These are phyloP conservation scores for Chrysolophus pictus DNA, from an alignment of 2,797 vertebrate genomes.

Conservation along the genomic window DNA sequence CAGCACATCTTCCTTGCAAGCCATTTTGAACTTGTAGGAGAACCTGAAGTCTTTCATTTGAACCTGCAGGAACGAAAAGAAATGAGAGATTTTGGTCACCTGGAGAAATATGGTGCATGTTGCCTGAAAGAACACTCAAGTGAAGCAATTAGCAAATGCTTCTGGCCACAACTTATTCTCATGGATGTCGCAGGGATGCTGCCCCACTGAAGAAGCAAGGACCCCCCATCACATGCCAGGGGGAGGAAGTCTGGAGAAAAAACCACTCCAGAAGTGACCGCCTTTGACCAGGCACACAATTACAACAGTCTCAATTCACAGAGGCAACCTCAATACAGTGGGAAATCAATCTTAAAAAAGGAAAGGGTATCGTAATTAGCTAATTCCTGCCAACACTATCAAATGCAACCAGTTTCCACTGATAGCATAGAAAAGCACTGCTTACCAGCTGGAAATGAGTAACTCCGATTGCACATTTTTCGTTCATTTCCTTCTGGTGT, in stretches of 20 bases:
- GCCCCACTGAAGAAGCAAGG: neutral
- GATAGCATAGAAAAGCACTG: neutral
- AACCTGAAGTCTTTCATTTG: constrained; percentile 99
- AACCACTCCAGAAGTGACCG: neutral
- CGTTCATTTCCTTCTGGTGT: constrained; percentile 98
- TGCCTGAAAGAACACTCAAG: neutral
- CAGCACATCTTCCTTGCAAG: constrained; percentile 97
- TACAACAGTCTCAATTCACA: neutral
- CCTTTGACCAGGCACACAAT: neutral
- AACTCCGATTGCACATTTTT: constrained; percentile 93
- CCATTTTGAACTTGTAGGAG: constrained; percentile 99
- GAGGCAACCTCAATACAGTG: neutral
- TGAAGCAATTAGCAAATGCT: neutral
- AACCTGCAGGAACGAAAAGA: constrained; percentile 79
- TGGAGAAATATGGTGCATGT: neutral
- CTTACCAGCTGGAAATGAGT: constrained; percentile 98
- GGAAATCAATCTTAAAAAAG: neutral
- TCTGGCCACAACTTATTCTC: neutral
- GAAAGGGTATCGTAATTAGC: neutral
- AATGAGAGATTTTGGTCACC: neutral
- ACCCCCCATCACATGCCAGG: neutral
- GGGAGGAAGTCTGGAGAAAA: neutral
- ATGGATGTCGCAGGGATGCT: neutral
- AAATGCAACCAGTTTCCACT: neutral
- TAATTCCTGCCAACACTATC: neutral